Base-by-base conservation (phyloP, 2,797 vertebrate species). In the Erpetoichthys calabaricus region DNA sequence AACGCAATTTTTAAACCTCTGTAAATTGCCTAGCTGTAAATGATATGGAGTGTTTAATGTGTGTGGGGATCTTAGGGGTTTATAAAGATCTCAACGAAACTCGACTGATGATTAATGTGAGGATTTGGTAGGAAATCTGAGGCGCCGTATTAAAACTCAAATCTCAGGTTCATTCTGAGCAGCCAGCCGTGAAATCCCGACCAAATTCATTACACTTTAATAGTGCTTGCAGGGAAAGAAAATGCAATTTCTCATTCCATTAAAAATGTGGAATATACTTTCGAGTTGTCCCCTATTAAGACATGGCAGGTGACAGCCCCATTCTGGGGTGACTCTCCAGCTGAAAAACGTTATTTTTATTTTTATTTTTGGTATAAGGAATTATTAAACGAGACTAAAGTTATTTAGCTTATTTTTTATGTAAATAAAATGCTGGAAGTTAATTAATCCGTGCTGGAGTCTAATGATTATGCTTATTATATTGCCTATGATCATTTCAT, bases 121-220 rank as follows among this genome's bases (percentile, higher is more conserved):
- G 84, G 89, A 89, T 91, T 90, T 89, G 84, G 78, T 83, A 86
- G 88, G 89, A 87, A 87, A 89, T 88, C 86, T 84, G 84, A 80
- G 75, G 81, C 83, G 77, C 82, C 73, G 82, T 86, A 91, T 94
- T 90, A 90, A 86, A 88, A 72, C 80, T 82, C 81, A 82, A 82
- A 89, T 89, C 81, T 86, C 80, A 83, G 84, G 83, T 86, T 94
- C 91, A 92, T 92, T 92, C 87, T 78, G 85, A 84, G 86, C 85
- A 91, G 79, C 83, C 90, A 94, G 81, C 88, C 89, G 86, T 92
- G 89, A 92, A 94, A 91, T 88, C 88, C 85, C 75, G 76, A 85
- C 90, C 81, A 85, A 86, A 93, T 89, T 88, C 88, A 92, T 92
- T 92, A 91, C 83, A 83, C 85, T 90, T 89, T 89, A 88, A 77